Base-by-base conservation (phyloP, 2,113 vertebrate genomes). In the Copsychus sechellarum region DNA sequence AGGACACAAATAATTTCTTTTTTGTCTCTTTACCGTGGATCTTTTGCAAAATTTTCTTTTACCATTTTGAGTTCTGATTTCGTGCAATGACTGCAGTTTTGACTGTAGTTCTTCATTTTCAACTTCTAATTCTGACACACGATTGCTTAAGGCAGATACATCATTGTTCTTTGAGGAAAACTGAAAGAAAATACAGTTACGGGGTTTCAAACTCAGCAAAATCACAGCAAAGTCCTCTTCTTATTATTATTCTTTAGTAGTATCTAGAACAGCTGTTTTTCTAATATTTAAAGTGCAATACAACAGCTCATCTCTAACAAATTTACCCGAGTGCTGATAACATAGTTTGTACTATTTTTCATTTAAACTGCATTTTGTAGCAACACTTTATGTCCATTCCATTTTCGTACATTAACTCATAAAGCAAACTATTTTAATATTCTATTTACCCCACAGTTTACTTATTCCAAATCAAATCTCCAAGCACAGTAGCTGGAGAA, bases 21-120 rank as follows among this genome's bases (percentile, higher is more conserved):
- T 58, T 26, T 26, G 13, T 20, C 38, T 69, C 89, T 85, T 62
- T 26, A 69, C 36, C 72, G 54, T 34, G 17, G 67, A 64, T 50
- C 38, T 85, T 40, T 14, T 38, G 26, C 11, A 57, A n/a, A 83
- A 36, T 5, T 20, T 20, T 51, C 51, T 53, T 31, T 96, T 98
- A 99, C 99, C 98, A 14, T 99, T 99, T 5, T 98, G 97, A 34
- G 96, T 94, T 95, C 96, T 98, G 47, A 98, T 96, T 74, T 99
- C 98, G 45, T 98, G 69, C 21, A 98, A 97, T 1, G 98, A 97
- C 28, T 99, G 98, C 20, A 98, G 90, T 87, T 98, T 99, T 94
- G 97, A 97, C 16, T 98, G 97, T 54, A 98, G 96, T 4, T 98
- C 98, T 94, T 98, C 97, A 22, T 98, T 96, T 92, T 99, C 98